Percentiles rank a stretch among this genome's conserved stretches.
Evolutionary conservation across 1,140 invertebrate genomes (phyloP).

Genomic region (Bombus haemorrhoidalis): DNA sequence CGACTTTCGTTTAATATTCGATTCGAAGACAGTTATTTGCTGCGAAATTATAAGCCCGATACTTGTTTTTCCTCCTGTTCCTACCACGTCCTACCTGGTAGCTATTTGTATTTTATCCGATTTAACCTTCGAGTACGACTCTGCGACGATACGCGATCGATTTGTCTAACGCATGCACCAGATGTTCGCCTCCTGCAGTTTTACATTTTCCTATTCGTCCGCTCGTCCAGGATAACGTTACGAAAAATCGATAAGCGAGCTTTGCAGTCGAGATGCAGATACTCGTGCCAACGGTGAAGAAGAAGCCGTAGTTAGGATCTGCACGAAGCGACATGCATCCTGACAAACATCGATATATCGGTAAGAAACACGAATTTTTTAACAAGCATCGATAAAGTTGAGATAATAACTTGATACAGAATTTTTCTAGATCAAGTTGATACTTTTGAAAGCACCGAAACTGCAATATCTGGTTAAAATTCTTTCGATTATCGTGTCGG

Average conservation of each 20-base stretch:
- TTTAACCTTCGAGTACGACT: background rate
- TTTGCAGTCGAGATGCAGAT: conserved; percentile 38
- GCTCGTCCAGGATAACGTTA: conserved; percentile 23
- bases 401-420: background rate
- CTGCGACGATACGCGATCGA: background rate
- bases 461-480: too few relatives aligned
- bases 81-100: background rate
- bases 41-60: background rate
- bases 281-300: background rate
- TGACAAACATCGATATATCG: background rate
- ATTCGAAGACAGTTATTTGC: background rate
- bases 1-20: background rate
- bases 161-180: background rate
- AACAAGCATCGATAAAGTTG: background rate
- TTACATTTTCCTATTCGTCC: conserved; percentile 9
- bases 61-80: too few relatives aligned
- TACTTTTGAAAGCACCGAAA: too few relatives aligned
- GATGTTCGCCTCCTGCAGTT: conserved; percentile 3
- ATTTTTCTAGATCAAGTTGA: too few relatives aligned
- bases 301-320: background rate
- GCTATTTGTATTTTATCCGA: background rate
- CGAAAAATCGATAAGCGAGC: conserved; percentile 34
- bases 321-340: background rate
- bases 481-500: too few relatives aligned
- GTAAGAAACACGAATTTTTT: background rate